Evolutionary conservation across 2,113 vertebrate species (phyloP), one percentile per base, ranked within the genome.

Genomic region (Bolborhynchus lineola): DNA sequence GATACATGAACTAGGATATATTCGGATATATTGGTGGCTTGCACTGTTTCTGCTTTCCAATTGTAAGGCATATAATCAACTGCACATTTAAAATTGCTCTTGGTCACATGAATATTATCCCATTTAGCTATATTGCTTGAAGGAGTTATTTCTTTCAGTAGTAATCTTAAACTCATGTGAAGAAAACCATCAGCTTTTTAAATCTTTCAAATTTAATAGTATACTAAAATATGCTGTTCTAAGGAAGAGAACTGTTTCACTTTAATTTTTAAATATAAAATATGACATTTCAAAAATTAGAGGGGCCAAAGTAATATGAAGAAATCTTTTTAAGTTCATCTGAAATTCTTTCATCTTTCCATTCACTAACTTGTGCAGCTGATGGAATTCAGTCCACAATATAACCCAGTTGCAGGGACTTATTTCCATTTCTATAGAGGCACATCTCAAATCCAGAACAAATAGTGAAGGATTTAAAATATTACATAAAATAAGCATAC

Each of bases 381-480:
- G 94, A 95, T 76, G 75, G 79, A 92, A 96, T 94, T 92, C 76
- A 57, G 57, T 76, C 65, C 76, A 88, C 83, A 96, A 90, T 49
- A 93, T 29, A 84, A 95, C 21, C 84, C 75, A 95, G 82, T 74
- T 90, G 78, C 78, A 69, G 92, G 86, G 86, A 90, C 84, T 94
- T 96, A 97, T 95, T 97, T 97, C 98, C 97, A 97, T 97, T 97
- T 97, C 97, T 97, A 96, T 95, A 91, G 95, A 96, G 84, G 79
- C 86, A 92, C 82, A 96, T 95, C 88, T 95, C 86, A 88, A 89
- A 95, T 95, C 83, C 90, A 95, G 64, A 83, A 80, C 96, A 97
- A 95, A 95, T 60, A 91, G 91, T 70, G 78, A 95, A 92, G 87
- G 37, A 94, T 96, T 97, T 71, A 19, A 89, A 87, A 87, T 62